Percentiles rank a stretch among this genome's conserved stretches.
Conservation (phyloP, 92 coral and sea anemone genomes). For the Paramuricea clavata region DNA sequence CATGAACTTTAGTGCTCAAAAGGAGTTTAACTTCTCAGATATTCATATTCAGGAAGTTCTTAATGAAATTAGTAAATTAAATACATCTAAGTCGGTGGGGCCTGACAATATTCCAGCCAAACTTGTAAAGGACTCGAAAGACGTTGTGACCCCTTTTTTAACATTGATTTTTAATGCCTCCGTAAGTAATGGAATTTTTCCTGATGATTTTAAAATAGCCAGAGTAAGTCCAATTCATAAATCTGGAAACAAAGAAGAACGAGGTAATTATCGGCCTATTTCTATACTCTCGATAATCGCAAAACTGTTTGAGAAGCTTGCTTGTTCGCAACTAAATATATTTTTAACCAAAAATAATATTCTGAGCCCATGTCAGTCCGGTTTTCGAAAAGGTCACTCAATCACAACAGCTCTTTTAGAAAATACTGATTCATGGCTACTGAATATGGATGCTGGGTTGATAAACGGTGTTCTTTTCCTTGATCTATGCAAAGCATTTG, state of each 20-base stretch:
- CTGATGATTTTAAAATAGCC: background rate
- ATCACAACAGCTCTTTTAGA: conserved; percentile 18
- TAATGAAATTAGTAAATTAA: background rate
- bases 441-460: background rate
- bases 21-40: background rate
- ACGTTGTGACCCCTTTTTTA: background rate
- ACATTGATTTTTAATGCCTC: conserved; percentile 13
- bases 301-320: background rate
- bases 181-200: background rate
- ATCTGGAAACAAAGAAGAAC: background rate
- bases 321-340: background rate
- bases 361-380: conserved; percentile 18
- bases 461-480: background rate
- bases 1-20: background rate
- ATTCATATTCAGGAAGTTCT: background rate
- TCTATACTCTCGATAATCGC: background rate
- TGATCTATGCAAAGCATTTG: background rate
- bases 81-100: background rate
- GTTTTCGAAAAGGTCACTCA: conserved; percentile 12
- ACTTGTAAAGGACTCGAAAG: background rate
- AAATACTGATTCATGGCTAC: conserved; percentile 6
- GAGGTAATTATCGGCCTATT: conserved; percentile 11
- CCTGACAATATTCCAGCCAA: background rate
- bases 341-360: conserved; percentile 26
- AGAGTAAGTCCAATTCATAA: background rate